A percentile compares a stretch with the other conserved stretches of the same genome.
These are phyloP conservation scores for Pseudoips prasinana DNA, from an alignment of 2,888 invertebrate species.

Conservation along the genomic window DNA sequence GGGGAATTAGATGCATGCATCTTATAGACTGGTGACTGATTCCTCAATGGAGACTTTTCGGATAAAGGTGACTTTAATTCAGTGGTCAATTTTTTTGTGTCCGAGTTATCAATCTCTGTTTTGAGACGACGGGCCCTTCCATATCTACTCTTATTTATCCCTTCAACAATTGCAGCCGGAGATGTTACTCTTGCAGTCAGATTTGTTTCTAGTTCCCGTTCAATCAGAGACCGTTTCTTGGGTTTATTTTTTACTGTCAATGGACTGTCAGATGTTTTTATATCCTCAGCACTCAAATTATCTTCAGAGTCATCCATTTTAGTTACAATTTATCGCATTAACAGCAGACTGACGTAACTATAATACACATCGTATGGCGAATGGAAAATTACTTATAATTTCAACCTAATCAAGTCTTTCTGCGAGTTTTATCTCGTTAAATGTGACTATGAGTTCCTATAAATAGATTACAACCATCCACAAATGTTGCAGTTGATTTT, in stretches of 20 bases:
- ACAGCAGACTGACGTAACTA: slow-evolving; percentile 44
- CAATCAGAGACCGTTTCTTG: slow-evolving; percentile 69
- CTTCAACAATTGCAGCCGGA: slow-evolving; percentile 47
- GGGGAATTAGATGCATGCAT: slow-evolving; percentile 71
- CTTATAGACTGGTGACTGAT: slow-evolving; percentile 56
- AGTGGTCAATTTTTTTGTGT: slow-evolving; percentile 54
- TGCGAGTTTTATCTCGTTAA: slow-evolving; percentile 34
- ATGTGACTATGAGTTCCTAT: slow-evolving; percentile 34
- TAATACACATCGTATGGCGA: slow-evolving; percentile 39
- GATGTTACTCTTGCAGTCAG: slow-evolving; percentile 66
- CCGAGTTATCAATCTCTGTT: slow-evolving; percentile 60
- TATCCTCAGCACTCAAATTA: slow-evolving; percentile 54
- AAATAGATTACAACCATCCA: slow-evolving; percentile 39
- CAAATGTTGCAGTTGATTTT: slow-evolving; percentile 35
- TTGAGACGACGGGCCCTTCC: slow-evolving; percentile 82
- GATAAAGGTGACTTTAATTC: slow-evolving; percentile 47
- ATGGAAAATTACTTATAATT: slow-evolving; percentile 27
- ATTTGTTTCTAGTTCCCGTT: slow-evolving; percentile 70
- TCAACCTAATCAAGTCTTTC: slow-evolving; percentile 30
- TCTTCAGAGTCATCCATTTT: slow-evolving; percentile 69
- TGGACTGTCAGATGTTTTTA: slow-evolving; percentile 38
- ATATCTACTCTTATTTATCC: slow-evolving; percentile 78
- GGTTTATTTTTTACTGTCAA: slow-evolving; percentile 48
- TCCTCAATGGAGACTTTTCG: slow-evolving; percentile 50
- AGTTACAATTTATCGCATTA: slow-evolving; percentile 21